These are phyloP conservation scores for Knipowitschia caucasica DNA, from an alignment of 2,797 vertebrate genomes.

Conservation along the genomic window DNA sequence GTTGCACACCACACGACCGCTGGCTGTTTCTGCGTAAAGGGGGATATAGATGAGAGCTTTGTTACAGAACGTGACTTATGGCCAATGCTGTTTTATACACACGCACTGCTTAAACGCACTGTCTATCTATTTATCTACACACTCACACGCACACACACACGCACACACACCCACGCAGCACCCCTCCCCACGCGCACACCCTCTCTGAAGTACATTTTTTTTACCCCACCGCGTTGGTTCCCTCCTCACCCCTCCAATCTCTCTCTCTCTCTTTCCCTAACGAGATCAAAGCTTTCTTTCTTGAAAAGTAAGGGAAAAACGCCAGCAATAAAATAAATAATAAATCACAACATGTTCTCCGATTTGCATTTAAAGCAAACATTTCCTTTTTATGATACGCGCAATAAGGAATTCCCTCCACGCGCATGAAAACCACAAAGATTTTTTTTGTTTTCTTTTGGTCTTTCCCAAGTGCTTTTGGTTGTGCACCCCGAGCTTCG, in stretches of 20 bases:
- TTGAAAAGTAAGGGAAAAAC: conserved; percentile 55
- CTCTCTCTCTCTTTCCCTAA: conserved; percentile 39
- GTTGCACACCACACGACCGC: conserved; percentile 19
- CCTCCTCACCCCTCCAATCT: not conserved
- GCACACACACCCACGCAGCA: conserved; percentile 26
- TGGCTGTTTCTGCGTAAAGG: not conserved
- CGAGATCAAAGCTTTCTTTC: conserved; percentile 69
- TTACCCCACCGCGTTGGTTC: conserved; percentile 27
- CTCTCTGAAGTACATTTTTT: conserved; percentile 54
- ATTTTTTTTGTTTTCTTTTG: conserved; percentile 24
- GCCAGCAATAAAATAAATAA: conserved; percentile 49
- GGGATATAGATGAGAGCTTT: not conserved
- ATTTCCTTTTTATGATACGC: conserved; percentile 17
- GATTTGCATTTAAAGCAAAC: conserved; percentile 64
- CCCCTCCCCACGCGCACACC: conserved; percentile 36
- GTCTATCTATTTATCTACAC: conserved; percentile 38
- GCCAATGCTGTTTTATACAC: conserved; percentile 16
- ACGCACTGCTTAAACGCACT: conserved; percentile 29
- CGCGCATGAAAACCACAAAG: conserved; percentile 29
- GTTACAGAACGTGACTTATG: conserved; percentile 48
- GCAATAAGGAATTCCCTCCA: conserved; percentile 42
- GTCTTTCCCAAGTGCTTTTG: conserved; percentile 23
- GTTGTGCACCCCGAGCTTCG: conserved; percentile 20
- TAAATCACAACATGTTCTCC: conserved; percentile 40
- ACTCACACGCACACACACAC: conserved; percentile 24